Percentiles rank a stretch among this genome's conserved stretches.
phyloP scores from a whole-genome alignment of 2,797 vertebrate genomes.

The Epinephelus malabaricus region DNA sequence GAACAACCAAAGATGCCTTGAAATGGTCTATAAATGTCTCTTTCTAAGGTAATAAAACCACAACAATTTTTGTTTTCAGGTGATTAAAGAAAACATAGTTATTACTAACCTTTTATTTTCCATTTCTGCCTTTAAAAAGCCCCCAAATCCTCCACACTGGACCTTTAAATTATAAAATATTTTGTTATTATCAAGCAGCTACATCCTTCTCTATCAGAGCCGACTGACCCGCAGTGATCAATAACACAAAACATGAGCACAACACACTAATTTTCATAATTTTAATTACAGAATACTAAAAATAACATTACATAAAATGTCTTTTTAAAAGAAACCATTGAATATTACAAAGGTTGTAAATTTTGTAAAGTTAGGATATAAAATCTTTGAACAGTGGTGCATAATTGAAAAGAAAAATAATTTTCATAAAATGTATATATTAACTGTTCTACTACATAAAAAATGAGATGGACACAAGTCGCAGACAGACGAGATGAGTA shows the following conservation, averaged over 20 bases:
- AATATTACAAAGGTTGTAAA: slow-evolving; percentile 89
- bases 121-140: too few relatives aligned
- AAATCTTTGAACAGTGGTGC: slow-evolving; percentile 89
- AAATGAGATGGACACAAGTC: slow-evolving; percentile 84
- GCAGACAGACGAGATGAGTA: slow-evolving; percentile 83
- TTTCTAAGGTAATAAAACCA: too few relatives aligned
- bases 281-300: slow-evolving; percentile 90
- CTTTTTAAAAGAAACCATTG: slow-evolving; percentile 88
- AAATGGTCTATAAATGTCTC: too few relatives aligned
- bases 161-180: not conserved
- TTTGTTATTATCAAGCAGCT: not conserved
- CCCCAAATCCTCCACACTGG: too few relatives aligned
- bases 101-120: too few relatives aligned
- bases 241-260: not conserved
- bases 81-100: too few relatives aligned
- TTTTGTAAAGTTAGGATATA: slow-evolving; percentile 89
- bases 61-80: too few relatives aligned
- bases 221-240: not conserved
- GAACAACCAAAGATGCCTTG: too few relatives aligned
- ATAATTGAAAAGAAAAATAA: slow-evolving; percentile 87
- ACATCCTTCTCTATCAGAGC: not conserved
- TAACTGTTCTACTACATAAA: slow-evolving; percentile 88
- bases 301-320: slow-evolving; percentile 90
- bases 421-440: slow-evolving; percentile 88
- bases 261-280: slow-evolving; percentile 77